Evolutionary conservation across 2,113 vertebrate species (phyloP).

Genomic region (Vicugna pacos): DNA sequence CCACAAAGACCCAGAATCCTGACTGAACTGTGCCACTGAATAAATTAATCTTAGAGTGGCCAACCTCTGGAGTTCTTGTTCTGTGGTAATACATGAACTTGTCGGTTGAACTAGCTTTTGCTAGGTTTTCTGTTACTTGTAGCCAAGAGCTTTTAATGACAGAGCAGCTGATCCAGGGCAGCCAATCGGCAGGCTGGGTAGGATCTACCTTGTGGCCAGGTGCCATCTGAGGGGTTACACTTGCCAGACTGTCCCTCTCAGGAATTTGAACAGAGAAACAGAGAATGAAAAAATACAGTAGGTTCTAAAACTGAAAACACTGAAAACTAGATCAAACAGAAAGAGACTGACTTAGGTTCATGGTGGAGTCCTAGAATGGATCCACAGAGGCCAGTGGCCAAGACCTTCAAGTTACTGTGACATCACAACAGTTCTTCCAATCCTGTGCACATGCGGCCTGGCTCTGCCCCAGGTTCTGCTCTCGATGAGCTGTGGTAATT

Average conservation of each 20-base stretch:
- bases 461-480: not conserved
- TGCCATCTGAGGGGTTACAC: not conserved
- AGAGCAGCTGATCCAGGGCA: not conserved
- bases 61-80: not conserved
- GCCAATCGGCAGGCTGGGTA: not conserved
- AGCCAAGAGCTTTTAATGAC: not conserved
- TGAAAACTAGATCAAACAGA: not conserved
- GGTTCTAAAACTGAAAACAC: not conserved
- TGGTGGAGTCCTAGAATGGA: not conserved
- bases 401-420: not conserved
- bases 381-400: not conserved
- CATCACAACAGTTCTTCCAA: not conserved
- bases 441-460: not conserved
- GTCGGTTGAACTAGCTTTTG: not conserved
- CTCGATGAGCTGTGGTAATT: not conserved
- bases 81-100: not conserved
- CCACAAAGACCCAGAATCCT: not conserved
- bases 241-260: not conserved
- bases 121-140: conserved; percentile 2
- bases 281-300: not conserved
- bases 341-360: not conserved
- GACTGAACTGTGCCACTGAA: not conserved
- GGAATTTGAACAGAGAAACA: not conserved
- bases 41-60: not conserved
- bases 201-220: not conserved